Conservation (phyloP, 2,113 vertebrate species). For the Ibidorhyncha struthersii region DNA sequence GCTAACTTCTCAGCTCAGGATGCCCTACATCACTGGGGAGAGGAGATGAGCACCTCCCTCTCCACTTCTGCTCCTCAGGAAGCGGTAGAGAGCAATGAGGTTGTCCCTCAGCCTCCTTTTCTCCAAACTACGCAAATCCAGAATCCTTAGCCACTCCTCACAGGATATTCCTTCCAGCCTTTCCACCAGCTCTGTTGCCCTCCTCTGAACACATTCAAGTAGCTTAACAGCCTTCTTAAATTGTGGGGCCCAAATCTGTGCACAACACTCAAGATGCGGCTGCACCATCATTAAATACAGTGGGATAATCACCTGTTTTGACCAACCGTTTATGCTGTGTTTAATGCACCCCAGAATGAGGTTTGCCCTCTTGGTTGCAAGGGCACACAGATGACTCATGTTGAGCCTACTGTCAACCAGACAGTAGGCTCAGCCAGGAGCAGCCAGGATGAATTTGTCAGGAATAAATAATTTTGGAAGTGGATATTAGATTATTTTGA, state of each 20-base stretch:
- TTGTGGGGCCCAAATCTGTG: background rate
- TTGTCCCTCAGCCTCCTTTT: background rate
- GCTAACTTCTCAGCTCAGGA: no score
- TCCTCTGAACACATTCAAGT: background rate
- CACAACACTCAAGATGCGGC: background rate
- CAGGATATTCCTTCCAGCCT: background rate
- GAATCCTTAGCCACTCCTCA: background rate
- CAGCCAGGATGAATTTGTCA: background rate
- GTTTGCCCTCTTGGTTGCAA: background rate
- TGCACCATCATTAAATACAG: background rate
- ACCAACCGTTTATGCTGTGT: no score
- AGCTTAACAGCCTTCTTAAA: background rate
- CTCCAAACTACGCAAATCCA: background rate
- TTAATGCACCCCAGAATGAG: background rate
- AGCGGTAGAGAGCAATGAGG: background rate
- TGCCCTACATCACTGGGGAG: background rate
- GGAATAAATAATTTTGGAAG: background rate
- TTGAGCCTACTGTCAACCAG: background rate
- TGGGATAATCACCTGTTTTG: background rate
- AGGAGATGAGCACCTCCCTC: background rate
- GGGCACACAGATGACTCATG: background rate
- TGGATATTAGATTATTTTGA: background rate
- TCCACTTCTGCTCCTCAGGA: background rate
- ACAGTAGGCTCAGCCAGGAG: background rate
- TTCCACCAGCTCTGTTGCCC: background rate